Percentiles rank a stretch among this genome's conserved stretches.
phyloP scores from a whole-genome alignment of 2,113 vertebrate species.

The Protomyctophum bolini region DNA sequence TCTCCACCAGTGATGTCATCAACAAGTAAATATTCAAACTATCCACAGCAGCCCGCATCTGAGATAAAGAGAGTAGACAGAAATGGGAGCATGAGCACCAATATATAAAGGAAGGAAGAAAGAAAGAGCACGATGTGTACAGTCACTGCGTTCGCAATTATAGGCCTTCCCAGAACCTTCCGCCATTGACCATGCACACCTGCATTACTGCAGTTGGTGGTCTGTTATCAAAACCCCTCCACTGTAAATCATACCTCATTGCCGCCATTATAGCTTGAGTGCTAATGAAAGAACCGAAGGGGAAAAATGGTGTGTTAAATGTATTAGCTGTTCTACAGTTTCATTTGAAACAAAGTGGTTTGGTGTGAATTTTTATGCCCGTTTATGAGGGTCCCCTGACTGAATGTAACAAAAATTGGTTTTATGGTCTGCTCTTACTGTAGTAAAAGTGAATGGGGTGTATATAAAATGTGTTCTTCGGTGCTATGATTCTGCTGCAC shows the following conservation, averaged over 20 bases:
- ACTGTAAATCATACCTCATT: slow-evolving; percentile 22
- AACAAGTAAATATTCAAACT: no score
- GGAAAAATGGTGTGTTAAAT: background rate
- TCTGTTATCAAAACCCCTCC: background rate
- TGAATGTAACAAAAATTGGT: slow-evolving; percentile 32
- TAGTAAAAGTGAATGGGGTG: slow-evolving; percentile 52
- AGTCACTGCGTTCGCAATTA: no score
- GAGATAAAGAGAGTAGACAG: no score
- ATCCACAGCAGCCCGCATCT: no score
- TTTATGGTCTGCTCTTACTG: slow-evolving; percentile 38
- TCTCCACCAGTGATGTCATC: no score
- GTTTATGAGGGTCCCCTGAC: slow-evolving; percentile 50
- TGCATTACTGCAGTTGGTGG: background rate
- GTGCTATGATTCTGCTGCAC: slow-evolving; percentile 48
- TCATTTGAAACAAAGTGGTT: slow-evolving; percentile 41
- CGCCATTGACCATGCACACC: background rate
- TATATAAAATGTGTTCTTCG: slow-evolving; percentile 44
- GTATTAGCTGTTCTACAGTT: slow-evolving; percentile 21
- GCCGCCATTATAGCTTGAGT: slow-evolving; percentile 1
- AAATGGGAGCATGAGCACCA: no score
- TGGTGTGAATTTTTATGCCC: slow-evolving; percentile 41
- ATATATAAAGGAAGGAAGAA: no score
- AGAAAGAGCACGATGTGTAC: no score
- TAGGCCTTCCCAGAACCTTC: background rate
- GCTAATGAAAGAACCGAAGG: slow-evolving; percentile 1